Evolutionary conservation across 2,113 vertebrate species (phyloP).

Genomic region (Pleuronectes platessa): DNA sequence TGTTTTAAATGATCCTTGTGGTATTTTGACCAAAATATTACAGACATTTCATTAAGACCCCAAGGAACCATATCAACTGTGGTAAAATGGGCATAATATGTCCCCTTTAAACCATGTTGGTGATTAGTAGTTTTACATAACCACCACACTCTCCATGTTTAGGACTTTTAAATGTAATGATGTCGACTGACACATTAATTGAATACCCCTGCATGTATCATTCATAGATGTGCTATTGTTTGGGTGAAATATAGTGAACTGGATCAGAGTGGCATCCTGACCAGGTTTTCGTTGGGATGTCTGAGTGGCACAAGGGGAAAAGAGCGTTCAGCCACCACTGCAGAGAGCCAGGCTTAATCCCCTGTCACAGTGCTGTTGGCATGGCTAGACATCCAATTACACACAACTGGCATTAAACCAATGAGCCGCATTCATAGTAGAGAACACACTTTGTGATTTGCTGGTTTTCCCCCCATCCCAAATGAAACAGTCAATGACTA

Average conservation of each 20-base stretch:
- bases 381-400: constrained; percentile 7
- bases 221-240: not conserved
- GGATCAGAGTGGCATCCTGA: constrained; percentile 1
- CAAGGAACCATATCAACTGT: too few relatives aligned
- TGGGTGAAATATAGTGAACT: not conserved
- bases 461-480: not conserved
- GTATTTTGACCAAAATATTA: too few relatives aligned
- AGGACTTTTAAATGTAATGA: not conserved
- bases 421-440: constrained; percentile 6
- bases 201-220: not conserved
- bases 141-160: not conserved
- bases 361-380: constrained; percentile 4
- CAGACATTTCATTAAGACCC: too few relatives aligned
- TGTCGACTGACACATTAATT: not conserved
- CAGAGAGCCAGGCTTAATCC: constrained; percentile 21
- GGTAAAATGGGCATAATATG: too few relatives aligned
- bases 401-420: constrained; percentile 14
- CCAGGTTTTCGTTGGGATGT: not conserved
- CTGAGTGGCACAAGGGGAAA: not conserved
- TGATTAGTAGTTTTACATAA: not conserved
- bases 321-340: not conserved
- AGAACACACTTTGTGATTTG: not conserved
- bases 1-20: too few relatives aligned
- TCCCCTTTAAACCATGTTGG: not conserved
- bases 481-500: not conserved